These are phyloP conservation scores for Leptobrachium leishanense DNA, from an alignment of 2,113 vertebrate genomes.

Conservation along the genomic window DNA sequence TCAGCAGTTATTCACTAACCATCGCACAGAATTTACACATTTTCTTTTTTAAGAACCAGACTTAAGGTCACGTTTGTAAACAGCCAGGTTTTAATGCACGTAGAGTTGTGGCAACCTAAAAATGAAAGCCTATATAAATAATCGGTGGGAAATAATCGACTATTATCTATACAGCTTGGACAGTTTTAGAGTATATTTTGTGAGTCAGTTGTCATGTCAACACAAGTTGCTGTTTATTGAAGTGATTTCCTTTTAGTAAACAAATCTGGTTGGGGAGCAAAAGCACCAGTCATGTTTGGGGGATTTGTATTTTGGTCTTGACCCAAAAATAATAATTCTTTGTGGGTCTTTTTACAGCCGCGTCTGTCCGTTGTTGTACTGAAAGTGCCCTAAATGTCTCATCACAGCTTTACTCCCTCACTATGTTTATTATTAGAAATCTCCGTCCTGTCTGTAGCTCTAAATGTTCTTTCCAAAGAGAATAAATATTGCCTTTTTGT, in stretches of 20 bases:
- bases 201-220: too few species aligned
- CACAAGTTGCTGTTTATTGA: too few species aligned
- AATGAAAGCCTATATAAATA: too few species aligned
- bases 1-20: too few species aligned
- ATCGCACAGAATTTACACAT: too few species aligned
- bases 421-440: conserved; percentile 24
- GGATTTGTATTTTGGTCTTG: background rate
- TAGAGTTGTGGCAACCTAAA: too few species aligned
- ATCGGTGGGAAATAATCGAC: too few species aligned
- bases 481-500: conserved; percentile 18
- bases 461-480: conserved; percentile 17
- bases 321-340: conserved; percentile 30
- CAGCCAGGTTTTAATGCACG: too few species aligned
- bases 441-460: background rate
- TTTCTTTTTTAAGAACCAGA: too few species aligned
- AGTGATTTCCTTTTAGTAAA: background rate
- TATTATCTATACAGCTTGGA: too few species aligned
- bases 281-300: background rate
- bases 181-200: too few species aligned
- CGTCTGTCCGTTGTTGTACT: conserved; percentile 3
- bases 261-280: background rate
- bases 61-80: too few species aligned
- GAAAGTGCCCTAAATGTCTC: conserved; percentile 3
- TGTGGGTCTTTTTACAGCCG: background rate
- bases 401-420: conserved; percentile 13